Conservation (phyloP, 2,797 vertebrate genomes). For the Rhodeus uyekii region DNA sequence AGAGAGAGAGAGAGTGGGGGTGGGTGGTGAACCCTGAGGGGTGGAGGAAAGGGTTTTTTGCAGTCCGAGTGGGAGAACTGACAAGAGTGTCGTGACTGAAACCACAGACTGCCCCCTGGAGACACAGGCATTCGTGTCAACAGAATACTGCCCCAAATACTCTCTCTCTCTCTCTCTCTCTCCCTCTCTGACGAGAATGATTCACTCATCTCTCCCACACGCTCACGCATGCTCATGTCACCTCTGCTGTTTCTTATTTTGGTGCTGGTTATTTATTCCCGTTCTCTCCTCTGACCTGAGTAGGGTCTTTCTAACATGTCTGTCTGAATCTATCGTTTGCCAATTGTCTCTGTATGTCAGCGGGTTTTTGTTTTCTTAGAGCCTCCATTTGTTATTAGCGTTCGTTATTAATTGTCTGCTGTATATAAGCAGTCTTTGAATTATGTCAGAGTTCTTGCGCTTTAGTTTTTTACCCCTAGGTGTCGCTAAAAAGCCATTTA, state of each 20-base stretch:
- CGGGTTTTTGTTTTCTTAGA: not conserved
- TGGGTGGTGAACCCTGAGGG: slow-evolving; percentile 26
- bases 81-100: slow-evolving; percentile 62
- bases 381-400: not conserved
- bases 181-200: not conserved
- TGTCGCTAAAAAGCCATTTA: not conserved
- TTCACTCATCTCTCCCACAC: slow-evolving; percentile 9
- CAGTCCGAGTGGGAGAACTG: slow-evolving; percentile 47
- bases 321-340: no score
- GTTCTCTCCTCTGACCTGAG: not conserved
- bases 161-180: not conserved
- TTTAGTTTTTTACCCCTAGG: not conserved
- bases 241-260: not conserved
- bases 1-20: not conserved
- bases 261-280: slow-evolving; percentile 27
- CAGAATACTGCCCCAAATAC: slow-evolving; percentile 28
- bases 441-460: not conserved
- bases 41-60: not conserved
- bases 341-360: not conserved
- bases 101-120: slow-evolving; percentile 52
- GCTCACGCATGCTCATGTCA: slow-evolving; percentile 3
- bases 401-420: not conserved
- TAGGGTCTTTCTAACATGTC: no score
- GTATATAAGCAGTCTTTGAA: not conserved
- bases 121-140: slow-evolving; percentile 42